phyloP scores from a whole-genome alignment of 2,113 vertebrate species.

The Pelvicachromis taeniatus region DNA sequence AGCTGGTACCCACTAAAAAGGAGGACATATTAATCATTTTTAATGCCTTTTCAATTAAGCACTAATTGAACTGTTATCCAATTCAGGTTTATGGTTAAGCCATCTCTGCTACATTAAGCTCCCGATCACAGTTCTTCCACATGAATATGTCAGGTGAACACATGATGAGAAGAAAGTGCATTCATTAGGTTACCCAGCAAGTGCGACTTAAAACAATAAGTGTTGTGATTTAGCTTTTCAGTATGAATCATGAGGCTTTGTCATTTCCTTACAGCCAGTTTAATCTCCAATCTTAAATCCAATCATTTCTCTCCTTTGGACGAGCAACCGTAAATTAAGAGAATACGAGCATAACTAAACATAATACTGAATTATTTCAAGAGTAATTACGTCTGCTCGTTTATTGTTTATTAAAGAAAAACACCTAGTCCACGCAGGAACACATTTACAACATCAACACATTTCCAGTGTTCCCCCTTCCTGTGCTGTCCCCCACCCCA shows the following conservation, averaged over 20 bases:
- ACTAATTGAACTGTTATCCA: constrained; percentile 21
- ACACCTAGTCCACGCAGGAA: not conserved
- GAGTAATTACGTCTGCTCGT: not conserved
- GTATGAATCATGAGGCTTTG: not conserved
- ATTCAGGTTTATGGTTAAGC: constrained; percentile 16
- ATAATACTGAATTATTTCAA: not conserved
- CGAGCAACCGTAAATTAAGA: not conserved
- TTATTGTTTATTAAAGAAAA: not conserved
- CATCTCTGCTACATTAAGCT: constrained; percentile 1
- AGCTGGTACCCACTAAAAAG: not conserved
- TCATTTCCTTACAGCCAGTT: not conserved
- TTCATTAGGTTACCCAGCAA: not conserved
- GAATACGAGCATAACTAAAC: not conserved
- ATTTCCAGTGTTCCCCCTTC: not conserved
- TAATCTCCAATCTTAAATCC: not conserved
- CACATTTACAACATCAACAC: not conserved
- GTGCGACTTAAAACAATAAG: not conserved
- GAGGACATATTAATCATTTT: not conserved
- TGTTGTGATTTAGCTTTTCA: not conserved
- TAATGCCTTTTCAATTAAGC: constrained; percentile 1
- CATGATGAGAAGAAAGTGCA: not conserved
- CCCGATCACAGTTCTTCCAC: not conserved
- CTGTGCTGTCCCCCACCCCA: not conserved
- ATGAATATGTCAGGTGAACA: not conserved
- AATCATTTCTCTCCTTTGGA: not conserved